These are phyloP conservation scores for Gordius sp. DNA, from an alignment of 2,888 invertebrate genomes.

Conservation along the genomic window DNA sequence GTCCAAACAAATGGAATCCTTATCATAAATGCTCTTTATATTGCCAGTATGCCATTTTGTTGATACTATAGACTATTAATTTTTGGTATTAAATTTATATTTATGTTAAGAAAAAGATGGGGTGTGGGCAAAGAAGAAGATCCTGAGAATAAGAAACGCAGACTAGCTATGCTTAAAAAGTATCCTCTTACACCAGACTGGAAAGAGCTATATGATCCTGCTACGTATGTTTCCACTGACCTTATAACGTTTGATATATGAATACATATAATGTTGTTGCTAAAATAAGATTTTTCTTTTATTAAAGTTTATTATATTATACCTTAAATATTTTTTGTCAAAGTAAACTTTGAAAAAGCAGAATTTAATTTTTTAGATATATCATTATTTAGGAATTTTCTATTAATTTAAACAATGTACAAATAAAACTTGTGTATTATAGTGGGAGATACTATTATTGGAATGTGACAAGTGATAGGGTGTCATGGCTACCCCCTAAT, in stretches of 20 bases:
- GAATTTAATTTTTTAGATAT: too few species aligned
- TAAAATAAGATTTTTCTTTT: too few species aligned
- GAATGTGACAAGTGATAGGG: conserved; percentile 64
- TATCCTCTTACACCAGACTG: conserved; percentile 72
- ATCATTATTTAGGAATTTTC: too few species aligned
- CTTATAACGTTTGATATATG: too few species aligned
- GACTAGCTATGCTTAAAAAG: conserved; percentile 47
- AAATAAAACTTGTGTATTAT: too few species aligned
- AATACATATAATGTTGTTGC: too few species aligned
- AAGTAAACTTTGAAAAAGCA: too few species aligned
- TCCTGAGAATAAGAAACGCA: conserved; percentile 44
- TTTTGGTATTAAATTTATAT: neutral
- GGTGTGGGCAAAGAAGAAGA: conserved; percentile 41
- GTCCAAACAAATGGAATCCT: conserved; percentile 80
- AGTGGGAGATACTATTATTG: conserved; percentile 67
- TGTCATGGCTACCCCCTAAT: conserved; percentile 71
- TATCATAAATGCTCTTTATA: conserved; percentile 66
- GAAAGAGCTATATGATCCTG: conserved; percentile 73
- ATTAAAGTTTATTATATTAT: too few species aligned
- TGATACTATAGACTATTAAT: too few species aligned
- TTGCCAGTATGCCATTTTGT: conserved; percentile 41
- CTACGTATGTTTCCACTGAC: conserved; percentile 34
- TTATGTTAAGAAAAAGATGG: conserved; percentile 37
- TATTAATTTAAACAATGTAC: too few species aligned
- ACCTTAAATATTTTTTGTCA: too few species aligned